phyloP scores from a whole-genome alignment of 2,113 vertebrate species.

The Lichenostomus cassidix region DNA sequence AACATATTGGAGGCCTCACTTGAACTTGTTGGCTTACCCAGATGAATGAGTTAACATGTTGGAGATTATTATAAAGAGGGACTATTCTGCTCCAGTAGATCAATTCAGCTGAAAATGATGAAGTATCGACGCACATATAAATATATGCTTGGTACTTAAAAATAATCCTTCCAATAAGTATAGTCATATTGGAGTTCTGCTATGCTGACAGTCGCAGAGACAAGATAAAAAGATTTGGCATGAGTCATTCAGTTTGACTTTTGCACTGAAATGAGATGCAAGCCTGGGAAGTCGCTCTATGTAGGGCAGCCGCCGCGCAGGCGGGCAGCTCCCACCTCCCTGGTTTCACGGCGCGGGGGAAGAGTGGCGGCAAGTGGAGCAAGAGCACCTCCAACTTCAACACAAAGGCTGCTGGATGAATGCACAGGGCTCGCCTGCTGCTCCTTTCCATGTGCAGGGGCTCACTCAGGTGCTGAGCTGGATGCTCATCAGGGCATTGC shows the following conservation, averaged over 20 bases:
- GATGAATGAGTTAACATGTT: slow-evolving; percentile 60
- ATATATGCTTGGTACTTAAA: slow-evolving; percentile 31
- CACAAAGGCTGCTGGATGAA: neutral
- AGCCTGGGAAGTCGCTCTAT: neutral
- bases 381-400: neutral
- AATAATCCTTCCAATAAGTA: slow-evolving; percentile 55
- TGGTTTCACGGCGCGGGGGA: neutral
- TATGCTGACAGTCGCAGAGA: slow-evolving; percentile 19
- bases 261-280: slow-evolving; percentile 32
- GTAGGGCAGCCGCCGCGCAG: neutral
- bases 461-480: rapidly evolving
- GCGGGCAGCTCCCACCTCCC: slow-evolving; percentile 29
- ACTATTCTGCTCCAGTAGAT: slow-evolving; percentile 38
- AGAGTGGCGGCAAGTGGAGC: neutral
- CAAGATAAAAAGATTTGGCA: slow-evolving; percentile 32
- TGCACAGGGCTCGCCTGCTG: rapidly evolving
- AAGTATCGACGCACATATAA: slow-evolving; percentile 21
- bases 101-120: slow-evolving; percentile 36
- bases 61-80: slow-evolving; percentile 54
- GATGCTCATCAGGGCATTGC: rapidly evolving
- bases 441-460: rapidly evolving
- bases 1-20: slow-evolving; percentile 68
- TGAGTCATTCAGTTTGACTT: slow-evolving; percentile 51
- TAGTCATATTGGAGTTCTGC: slow-evolving; percentile 44
- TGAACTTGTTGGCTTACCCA: slow-evolving; percentile 60